phyloP scores from a whole-genome alignment of 92 coral and sea anemone species.

The Zoanthus solanderi region DNA sequence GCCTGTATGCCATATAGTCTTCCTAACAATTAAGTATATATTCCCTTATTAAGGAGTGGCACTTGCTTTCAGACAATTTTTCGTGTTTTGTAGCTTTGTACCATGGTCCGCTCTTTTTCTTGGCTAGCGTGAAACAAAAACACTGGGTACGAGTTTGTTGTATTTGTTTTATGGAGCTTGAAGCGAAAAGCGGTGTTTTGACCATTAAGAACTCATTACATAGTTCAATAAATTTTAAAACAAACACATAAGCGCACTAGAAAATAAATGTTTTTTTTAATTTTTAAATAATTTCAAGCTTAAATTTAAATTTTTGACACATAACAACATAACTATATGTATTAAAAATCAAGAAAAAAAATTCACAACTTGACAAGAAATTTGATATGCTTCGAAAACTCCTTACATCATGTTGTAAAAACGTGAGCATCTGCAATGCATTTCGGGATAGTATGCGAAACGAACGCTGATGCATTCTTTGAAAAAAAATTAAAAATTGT shows the following conservation, averaged over 20 bases:
- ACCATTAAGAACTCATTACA: background rate
- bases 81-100: too few species aligned
- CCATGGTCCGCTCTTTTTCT: too few species aligned
- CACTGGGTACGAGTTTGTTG: background rate
- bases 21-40: too few species aligned
- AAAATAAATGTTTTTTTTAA: background rate
- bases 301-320: background rate
- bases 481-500: background rate
- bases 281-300: background rate
- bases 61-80: too few species aligned
- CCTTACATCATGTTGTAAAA: constrained; percentile 34
- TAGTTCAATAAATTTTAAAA: background rate
- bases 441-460: background rate
- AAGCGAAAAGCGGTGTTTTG: background rate
- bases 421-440: constrained; percentile 9
- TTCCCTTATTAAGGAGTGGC: too few species aligned
- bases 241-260: background rate
- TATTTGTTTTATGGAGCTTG: background rate
- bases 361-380: background rate
- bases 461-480: background rate
- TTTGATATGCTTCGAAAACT: constrained; percentile 14
- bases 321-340: background rate
- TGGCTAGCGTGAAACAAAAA: background rate
- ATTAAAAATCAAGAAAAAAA: background rate
- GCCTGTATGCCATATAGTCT: too few species aligned